Evolutionary conservation across 2,888 invertebrate species (phyloP), one percentile per base, ranked within the genome.

Genomic region (Orthonevra nobilis): DNA sequence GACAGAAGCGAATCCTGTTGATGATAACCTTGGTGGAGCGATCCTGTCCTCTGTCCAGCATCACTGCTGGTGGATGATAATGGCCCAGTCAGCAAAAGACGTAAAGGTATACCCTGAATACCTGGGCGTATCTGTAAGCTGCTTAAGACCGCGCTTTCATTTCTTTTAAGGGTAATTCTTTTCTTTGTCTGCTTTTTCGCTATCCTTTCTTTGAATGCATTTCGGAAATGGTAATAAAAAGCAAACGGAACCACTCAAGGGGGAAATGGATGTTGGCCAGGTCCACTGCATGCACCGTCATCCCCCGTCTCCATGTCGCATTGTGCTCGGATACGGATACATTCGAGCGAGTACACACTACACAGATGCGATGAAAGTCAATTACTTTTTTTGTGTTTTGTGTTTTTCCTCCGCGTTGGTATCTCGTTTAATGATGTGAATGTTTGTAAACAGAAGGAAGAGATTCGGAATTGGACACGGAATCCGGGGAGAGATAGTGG

Each of bases 331-430:
- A 19, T 7, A 46, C n/a, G n/a, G n/a, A n/a, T n/a, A n/a, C n/a
- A n/a, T n/a, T n/a, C n/a, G n/a, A n/a, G n/a, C n/a, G n/a, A n/a
- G n/a, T n/a, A n/a, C n/a, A n/a, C n/a, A n/a, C n/a, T n/a, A n/a
- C 9, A 38, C 4, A n/a, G 58, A 52, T 38, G n/a, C 40, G 50
- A 68, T 44, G 36, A 79, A 72, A 79, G 79, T 79, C 77, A 73
- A 66, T 72, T 68, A 34, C 10, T 12, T 19, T 48, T 48, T 61
- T 40, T 42, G n/a, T 54, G 30, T 34, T 38, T 23, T 30, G 36
- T 32, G 10, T 40, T 63, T 32, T 50, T 28, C 10, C 15, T 44
- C 9, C 28, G 6, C 34, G 38, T 34, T 34, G 26, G 46, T 50
- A 28, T 34, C 12, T 46, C 26, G 28, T 56, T 60, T 69, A 30